Evolutionary conservation across 2,888 invertebrate species (phyloP).

Genomic region (Apotomis capreana): DNA sequence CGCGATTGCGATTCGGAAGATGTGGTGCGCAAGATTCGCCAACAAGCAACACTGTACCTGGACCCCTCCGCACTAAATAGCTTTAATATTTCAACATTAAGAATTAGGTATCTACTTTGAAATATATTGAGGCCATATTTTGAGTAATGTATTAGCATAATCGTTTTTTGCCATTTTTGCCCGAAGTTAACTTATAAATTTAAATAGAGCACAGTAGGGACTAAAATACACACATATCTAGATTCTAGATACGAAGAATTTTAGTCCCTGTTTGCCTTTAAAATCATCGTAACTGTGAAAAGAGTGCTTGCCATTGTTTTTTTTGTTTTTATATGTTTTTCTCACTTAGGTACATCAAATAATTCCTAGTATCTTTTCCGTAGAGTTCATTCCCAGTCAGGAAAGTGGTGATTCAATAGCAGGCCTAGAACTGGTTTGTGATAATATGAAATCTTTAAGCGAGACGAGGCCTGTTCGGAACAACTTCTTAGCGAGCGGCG

Average conservation of each 20-base stretch:
- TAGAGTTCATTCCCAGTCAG: background rate
- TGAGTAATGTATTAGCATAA: no score
- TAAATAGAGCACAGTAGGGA: no score
- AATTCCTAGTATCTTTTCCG: background rate
- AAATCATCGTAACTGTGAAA: no score
- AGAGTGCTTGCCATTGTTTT: no score
- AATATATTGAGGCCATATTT: no score
- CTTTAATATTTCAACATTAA: no score
- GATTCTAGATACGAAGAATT: no score
- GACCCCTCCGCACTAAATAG: background rate
- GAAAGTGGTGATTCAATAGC: background rate
- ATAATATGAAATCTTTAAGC: background rate
- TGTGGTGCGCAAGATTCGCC: constrained; percentile 44
- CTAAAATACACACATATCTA: no score
- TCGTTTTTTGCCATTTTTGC: no score
- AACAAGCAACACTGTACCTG: constrained; percentile 25
- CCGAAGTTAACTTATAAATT: no score
- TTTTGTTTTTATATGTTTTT: background rate
- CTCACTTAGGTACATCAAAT: background rate
- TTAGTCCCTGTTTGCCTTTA: no score
- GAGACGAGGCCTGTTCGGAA: background rate
- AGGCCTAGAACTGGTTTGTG: background rate
- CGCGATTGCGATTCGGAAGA: constrained; percentile 47
- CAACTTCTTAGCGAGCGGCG: constrained; percentile 28
- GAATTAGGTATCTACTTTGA: no score